phyloP scores from a whole-genome alignment of 2,113 vertebrate genomes.

The Chauna torquata region DNA sequence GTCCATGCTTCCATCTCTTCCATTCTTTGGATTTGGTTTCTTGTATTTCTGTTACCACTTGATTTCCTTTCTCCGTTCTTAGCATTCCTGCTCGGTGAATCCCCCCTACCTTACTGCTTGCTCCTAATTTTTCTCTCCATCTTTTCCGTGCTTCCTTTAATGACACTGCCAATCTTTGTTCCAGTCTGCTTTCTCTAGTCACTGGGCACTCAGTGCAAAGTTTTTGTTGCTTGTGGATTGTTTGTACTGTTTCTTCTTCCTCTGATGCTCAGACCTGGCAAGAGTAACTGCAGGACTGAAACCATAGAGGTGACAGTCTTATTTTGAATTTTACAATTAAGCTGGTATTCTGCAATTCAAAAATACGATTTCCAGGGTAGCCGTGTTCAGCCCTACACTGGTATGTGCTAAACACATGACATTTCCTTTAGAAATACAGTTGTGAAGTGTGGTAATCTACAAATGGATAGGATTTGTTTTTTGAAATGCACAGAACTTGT shows the following conservation, averaged over 20 bases:
- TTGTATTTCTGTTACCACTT: neutral
- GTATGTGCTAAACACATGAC: neutral
- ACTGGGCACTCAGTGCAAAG: accelerated
- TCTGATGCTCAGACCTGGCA: neutral
- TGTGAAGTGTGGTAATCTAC: neutral
- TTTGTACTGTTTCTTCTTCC: neutral
- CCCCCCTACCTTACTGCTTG: neutral
- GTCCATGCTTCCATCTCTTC: neutral
- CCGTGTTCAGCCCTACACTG: neutral
- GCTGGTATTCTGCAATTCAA: neutral
- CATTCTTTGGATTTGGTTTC: neutral
- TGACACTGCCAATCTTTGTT: neutral
- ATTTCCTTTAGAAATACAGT: neutral
- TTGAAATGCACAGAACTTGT: neutral
- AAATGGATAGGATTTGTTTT: neutral
- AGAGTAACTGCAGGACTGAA: neutral
- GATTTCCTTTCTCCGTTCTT: neutral
- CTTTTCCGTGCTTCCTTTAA: neutral
- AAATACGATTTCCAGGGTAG: neutral
- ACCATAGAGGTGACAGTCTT: neutral
- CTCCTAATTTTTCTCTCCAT: neutral
- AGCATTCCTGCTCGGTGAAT: neutral
- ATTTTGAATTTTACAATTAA: neutral
- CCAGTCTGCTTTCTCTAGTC: neutral
- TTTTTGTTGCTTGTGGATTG: neutral